Conservation (phyloP, 2,888 invertebrate species). For the Diadegma fenestrale region DNA sequence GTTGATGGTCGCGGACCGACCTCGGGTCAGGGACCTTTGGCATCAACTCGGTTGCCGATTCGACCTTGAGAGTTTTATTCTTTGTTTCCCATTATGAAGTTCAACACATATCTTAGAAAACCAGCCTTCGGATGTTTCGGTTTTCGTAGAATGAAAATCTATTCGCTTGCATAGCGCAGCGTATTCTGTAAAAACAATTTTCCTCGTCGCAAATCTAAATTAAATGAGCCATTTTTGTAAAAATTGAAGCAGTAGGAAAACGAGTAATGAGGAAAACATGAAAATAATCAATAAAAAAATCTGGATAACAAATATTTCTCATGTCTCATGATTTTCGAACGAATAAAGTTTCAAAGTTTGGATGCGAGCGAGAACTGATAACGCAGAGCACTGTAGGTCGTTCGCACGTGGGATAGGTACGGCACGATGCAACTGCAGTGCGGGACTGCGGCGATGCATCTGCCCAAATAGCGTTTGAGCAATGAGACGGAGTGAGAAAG, state of each 20-base stretch:
- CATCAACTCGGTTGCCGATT: background rate
- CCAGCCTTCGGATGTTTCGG: background rate
- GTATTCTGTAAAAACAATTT: no score
- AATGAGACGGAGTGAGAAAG: slow-evolving; percentile 68
- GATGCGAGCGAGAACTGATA: slow-evolving; percentile 3
- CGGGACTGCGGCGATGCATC: slow-evolving; percentile 80
- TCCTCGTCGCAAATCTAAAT: background rate
- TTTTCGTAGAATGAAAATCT: no score
- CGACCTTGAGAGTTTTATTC: background rate
- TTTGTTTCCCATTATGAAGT: background rate
- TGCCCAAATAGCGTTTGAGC: slow-evolving; percentile 75
- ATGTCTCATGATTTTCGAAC: background rate
- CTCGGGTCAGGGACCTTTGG: slow-evolving; percentile 22
- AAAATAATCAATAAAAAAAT: background rate
- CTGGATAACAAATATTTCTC: background rate
- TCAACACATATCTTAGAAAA: background rate
- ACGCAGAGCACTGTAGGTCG: slow-evolving; percentile 34
- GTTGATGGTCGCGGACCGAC: slow-evolving; percentile 74
- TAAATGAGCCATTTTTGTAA: background rate
- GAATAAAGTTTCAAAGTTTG: background rate
- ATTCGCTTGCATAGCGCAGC: no score
- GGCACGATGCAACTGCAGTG: slow-evolving; percentile 79
- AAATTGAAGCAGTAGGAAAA: background rate
- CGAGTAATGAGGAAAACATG: background rate
- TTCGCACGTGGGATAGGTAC: slow-evolving; percentile 60